Evolutionary conservation across 1,140 invertebrate genomes (phyloP).

Genomic region (Ceratina calcarata): DNA sequence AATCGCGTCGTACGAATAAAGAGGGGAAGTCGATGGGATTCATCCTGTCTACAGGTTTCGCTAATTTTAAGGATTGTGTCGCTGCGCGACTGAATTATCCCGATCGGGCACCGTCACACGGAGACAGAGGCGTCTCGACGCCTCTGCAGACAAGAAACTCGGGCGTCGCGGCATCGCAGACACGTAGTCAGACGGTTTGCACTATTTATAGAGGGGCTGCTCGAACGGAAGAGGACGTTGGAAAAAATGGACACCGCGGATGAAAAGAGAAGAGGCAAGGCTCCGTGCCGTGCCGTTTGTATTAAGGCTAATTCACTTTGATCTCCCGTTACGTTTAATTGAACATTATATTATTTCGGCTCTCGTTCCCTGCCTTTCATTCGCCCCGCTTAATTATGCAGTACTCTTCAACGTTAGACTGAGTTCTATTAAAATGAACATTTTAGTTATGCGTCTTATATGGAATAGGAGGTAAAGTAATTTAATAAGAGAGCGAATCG

Average conservation of each 20-base stretch:
- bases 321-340: slow-evolving; percentile 22
- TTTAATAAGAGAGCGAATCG: too few relatives aligned
- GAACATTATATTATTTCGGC: slow-evolving; percentile 13
- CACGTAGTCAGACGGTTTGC: slow-evolving; percentile 64
- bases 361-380: too few relatives aligned
- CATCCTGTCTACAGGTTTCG: not conserved
- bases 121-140: slow-evolving; percentile 46
- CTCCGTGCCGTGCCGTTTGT: slow-evolving; percentile 3
- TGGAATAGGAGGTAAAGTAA: too few relatives aligned
- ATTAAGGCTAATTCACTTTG: slow-evolving; percentile 42
- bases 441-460: too few relatives aligned
- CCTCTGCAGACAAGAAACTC: slow-evolving; percentile 59
- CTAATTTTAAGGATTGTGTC: slow-evolving; percentile 51
- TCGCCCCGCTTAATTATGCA: too few relatives aligned
- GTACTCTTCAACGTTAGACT: too few relatives aligned
- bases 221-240: not conserved
- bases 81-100: slow-evolving; percentile 38
- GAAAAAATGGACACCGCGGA: not conserved
- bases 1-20: not conserved
- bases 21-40: not conserved
- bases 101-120: slow-evolving; percentile 38
- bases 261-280: slow-evolving; percentile 20
- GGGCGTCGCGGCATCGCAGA: slow-evolving; percentile 63
- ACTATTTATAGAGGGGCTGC: slow-evolving; percentile 63
- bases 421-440: too few relatives aligned